phyloP scores from a whole-genome alignment of 2,113 vertebrate species.

The Prolemur simus region DNA sequence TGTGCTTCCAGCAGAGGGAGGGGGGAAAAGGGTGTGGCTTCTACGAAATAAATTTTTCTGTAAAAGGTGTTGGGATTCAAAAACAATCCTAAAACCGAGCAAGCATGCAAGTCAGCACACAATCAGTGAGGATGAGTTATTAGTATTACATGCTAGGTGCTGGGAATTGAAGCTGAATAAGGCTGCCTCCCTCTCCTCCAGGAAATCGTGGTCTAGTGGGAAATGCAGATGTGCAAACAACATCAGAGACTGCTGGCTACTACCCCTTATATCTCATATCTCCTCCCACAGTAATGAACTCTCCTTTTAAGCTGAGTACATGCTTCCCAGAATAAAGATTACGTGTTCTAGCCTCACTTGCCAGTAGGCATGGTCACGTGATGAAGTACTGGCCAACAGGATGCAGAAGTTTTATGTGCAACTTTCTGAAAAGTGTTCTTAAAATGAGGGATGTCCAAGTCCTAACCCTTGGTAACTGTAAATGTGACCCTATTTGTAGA shows the following conservation, averaged over 20 bases:
- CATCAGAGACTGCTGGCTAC: background rate
- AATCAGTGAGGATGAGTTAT: background rate
- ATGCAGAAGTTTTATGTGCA: background rate
- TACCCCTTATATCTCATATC: background rate
- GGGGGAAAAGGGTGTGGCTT: background rate
- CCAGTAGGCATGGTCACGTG: background rate
- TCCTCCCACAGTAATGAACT: background rate
- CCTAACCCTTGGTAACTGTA: background rate
- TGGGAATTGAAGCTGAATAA: background rate
- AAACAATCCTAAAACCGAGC: background rate
- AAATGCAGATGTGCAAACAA: background rate
- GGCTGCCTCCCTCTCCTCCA: background rate
- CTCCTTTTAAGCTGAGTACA: background rate
- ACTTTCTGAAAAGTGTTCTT: background rate
- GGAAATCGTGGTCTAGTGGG: background rate
- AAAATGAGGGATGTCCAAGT: background rate
- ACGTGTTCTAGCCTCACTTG: background rate
- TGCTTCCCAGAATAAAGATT: background rate
- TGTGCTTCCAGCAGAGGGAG: background rate
- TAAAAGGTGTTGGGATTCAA: background rate
- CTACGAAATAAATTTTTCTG: background rate
- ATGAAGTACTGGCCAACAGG: background rate
- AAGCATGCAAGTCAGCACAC: background rate
- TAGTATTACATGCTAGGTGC: background rate
- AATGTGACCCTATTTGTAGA: background rate